Evolutionary conservation across 2,888 invertebrate species (phyloP).

Genomic region (Papilio protenor): DNA sequence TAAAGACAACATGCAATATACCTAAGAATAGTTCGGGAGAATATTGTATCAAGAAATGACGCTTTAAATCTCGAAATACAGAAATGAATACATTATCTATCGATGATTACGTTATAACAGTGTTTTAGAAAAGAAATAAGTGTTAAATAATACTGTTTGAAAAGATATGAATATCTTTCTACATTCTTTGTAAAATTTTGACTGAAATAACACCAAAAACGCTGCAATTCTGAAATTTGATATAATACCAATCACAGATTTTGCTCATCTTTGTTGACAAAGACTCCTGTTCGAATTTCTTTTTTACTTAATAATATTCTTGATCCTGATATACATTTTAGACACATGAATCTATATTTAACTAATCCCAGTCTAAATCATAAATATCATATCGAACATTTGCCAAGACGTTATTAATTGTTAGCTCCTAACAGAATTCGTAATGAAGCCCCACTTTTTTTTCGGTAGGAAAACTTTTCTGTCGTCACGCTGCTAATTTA

Average conservation of each 20-base stretch:
- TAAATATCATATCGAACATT: slow-evolving; percentile 17
- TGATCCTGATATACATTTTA: not conserved
- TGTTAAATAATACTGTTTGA: not conserved
- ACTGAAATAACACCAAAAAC: too few relatives aligned
- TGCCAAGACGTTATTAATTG: slow-evolving; percentile 27
- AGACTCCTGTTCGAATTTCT: not conserved
- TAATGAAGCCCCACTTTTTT: slow-evolving; percentile 6
- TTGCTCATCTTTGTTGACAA: not conserved
- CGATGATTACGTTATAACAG: not conserved
- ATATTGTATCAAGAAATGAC: not conserved
- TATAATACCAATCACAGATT: not conserved
- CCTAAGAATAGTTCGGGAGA: not conserved
- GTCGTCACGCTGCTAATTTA: slow-evolving; percentile 45
- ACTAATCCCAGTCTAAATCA: not conserved
- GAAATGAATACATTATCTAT: not conserved
- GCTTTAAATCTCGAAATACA: not conserved
- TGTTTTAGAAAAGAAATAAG: not conserved
- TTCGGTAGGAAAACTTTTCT: slow-evolving; percentile 34
- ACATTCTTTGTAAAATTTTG: too few relatives aligned
- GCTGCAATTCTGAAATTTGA: not conserved
- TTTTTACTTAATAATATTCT: not conserved
- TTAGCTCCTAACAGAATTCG: slow-evolving; percentile 23
- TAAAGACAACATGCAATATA: not conserved
- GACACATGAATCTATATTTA: not conserved
- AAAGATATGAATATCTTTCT: not conserved